These are phyloP conservation scores for Clarias laeviceps DNA, from an alignment of 2,797 vertebrate genomes.

Conservation along the genomic window DNA sequence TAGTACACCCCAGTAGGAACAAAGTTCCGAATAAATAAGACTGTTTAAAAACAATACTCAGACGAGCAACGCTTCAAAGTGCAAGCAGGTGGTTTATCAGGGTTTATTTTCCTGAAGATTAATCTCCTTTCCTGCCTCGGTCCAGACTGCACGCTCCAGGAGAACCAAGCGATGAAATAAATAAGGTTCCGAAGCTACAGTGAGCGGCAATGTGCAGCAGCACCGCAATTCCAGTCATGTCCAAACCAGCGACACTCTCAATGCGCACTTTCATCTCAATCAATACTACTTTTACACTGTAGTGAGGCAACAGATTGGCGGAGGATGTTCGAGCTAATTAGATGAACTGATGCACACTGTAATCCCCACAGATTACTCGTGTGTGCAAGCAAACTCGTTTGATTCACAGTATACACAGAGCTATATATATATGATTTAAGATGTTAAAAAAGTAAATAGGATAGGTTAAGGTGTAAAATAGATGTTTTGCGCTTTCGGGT, in stretches of 20 bases:
- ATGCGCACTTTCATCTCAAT: conserved; percentile 38
- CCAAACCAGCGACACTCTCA: background rate
- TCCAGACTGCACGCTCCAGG: background rate
- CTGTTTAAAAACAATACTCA: background rate
- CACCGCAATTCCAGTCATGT: background rate
- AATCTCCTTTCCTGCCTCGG: background rate
- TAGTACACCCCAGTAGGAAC: background rate
- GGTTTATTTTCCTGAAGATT: background rate
- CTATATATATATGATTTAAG: background rate
- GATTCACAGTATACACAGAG: background rate
- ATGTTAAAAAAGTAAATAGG: background rate
- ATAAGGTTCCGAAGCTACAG: background rate
- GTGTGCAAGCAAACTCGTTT: background rate
- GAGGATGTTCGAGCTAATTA: conserved; percentile 53
- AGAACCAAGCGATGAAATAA: background rate
- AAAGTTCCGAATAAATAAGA: background rate
- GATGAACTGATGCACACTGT: conserved; percentile 51
- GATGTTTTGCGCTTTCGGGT: background rate
- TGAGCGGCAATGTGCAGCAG: background rate
- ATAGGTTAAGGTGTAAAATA: background rate
- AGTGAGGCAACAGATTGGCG: conserved; percentile 60
- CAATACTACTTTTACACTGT: conserved; percentile 29
- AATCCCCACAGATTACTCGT: conserved; percentile 43
- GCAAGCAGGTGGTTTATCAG: background rate
- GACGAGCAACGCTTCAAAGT: background rate